Evolutionary conservation across 2,888 invertebrate species (phyloP).

Genomic region (Erannis defoliaria): DNA sequence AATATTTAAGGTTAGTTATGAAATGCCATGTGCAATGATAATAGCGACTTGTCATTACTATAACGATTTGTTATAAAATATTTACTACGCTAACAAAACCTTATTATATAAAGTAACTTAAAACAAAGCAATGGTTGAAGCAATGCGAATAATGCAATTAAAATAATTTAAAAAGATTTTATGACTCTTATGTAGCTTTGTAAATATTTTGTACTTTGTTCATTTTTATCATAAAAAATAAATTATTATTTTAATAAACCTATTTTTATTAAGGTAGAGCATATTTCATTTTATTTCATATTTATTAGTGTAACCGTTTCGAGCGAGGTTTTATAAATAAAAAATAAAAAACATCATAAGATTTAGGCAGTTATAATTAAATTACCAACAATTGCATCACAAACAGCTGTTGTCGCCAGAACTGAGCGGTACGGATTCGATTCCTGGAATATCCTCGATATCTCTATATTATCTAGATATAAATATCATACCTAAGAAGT

Average conservation of each 20-base stretch:
- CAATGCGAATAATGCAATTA: slow-evolving; percentile 33
- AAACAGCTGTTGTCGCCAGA: neutral
- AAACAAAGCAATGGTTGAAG: neutral
- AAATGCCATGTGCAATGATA: slow-evolving; percentile 45
- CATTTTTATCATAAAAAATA: slow-evolving; percentile 55
- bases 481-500: neutral
- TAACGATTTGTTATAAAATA: slow-evolving; percentile 36
- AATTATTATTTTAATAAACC: slow-evolving; percentile 56
- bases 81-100: slow-evolving; percentile 6
- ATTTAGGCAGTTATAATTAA: slow-evolving; percentile 50
- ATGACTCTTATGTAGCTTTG: slow-evolving; percentile 50
- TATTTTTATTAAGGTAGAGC: neutral
- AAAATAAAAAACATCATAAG: slow-evolving; percentile 31
- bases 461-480: too few relatives aligned
- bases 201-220: slow-evolving; percentile 66
- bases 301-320: too few relatives aligned
- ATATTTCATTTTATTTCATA: neutral
- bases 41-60: slow-evolving; percentile 45
- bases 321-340: neutral
- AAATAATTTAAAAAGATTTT: slow-evolving; percentile 40
- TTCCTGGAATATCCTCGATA: too few relatives aligned
- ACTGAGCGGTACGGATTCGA: slow-evolving; percentile 1
- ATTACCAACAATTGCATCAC: slow-evolving; percentile 24
- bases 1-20: slow-evolving; percentile 38
- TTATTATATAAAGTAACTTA: neutral